Percentiles rank a stretch among this genome's conserved stretches.
Evolutionary conservation across 2,888 invertebrate species (phyloP).

Genomic region (Amitus sp.): DNA sequence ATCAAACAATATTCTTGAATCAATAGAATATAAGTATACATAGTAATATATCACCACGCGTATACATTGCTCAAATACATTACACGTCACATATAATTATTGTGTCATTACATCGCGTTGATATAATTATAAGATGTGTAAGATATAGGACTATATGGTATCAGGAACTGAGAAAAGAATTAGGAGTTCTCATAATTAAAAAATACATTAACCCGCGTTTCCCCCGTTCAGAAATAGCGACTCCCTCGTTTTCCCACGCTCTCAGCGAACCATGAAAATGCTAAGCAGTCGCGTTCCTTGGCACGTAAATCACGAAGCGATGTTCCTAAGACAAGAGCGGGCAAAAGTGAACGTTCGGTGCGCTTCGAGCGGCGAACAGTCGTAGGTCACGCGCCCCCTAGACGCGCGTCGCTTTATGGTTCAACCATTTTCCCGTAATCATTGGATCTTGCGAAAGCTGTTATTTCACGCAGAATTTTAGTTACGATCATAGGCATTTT

Average conservation of each 20-base stretch:
- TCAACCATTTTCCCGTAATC: neutral
- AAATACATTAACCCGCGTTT: slow-evolving; percentile 17
- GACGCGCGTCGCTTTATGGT: slow-evolving; percentile 9
- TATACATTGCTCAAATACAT: too few relatives aligned
- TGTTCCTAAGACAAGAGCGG: slow-evolving; percentile 32
- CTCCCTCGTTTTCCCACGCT: slow-evolving; percentile 50
- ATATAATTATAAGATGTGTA: too few relatives aligned
- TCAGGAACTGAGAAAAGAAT: too few relatives aligned
- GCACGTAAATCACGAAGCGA: slow-evolving; percentile 39
- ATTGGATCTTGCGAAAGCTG: neutral
- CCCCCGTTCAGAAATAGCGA: slow-evolving; percentile 52
- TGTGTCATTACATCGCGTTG: too few relatives aligned
- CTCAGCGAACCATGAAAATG: slow-evolving; percentile 35
- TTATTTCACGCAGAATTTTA: too few relatives aligned
- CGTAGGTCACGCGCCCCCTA: slow-evolving; percentile 1
- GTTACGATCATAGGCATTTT: too few relatives aligned
- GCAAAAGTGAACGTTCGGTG: slow-evolving; percentile 46
- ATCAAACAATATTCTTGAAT: too few relatives aligned
- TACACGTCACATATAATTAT: too few relatives aligned
- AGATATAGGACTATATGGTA: too few relatives aligned
- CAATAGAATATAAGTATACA: too few relatives aligned
- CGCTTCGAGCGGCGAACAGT: slow-evolving; percentile 12
- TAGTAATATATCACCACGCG: too few relatives aligned
- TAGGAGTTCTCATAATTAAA: slow-evolving; percentile 14
- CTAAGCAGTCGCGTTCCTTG: slow-evolving; percentile 30